Percentiles rank a stretch among this genome's conserved stretches.
phyloP scores from a whole-genome alignment of 2,888 invertebrate species.

The Scaptodrosophila latifasciaeformis region DNA sequence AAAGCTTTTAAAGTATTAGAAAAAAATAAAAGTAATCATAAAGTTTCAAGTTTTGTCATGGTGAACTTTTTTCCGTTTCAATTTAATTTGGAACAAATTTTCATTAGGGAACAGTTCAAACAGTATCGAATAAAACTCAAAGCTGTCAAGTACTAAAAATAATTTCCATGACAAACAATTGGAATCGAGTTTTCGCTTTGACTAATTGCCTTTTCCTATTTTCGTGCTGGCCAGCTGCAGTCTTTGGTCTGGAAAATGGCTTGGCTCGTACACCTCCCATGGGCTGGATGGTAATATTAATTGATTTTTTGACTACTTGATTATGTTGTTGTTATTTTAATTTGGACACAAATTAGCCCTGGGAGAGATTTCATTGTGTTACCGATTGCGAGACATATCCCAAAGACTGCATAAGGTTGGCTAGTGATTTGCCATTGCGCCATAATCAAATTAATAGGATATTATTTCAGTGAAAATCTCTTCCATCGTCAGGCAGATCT shows the following conservation, averaged over 20 bases:
- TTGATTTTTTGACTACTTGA: not conserved
- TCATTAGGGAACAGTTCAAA: not conserved
- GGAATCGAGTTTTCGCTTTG: not conserved
- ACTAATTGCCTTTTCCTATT: not conserved
- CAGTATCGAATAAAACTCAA: not conserved
- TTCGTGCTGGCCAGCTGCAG: not conserved
- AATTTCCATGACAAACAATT: not conserved
- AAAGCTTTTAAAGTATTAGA: slow-evolving; percentile 58
- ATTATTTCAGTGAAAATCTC: not conserved
- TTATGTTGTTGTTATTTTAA: too few relatives aligned
- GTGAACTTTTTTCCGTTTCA: not conserved
- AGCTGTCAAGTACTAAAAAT: not conserved
- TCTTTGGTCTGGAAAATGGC: not conserved
- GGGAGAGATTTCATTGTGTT: not conserved
- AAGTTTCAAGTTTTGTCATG: too few relatives aligned
- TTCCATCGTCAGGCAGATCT: slow-evolving; percentile 36
- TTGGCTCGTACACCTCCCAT: slow-evolving; percentile 1
- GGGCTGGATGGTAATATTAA: not conserved
- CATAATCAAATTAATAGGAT: too few relatives aligned
- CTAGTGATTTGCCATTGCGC: too few relatives aligned
- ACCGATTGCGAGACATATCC: not conserved
- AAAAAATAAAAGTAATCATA: slow-evolving; percentile 27
- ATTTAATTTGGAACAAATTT: not conserved
- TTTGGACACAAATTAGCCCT: too few relatives aligned
- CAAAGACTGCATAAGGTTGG: not conserved